Base-by-base conservation (phyloP, 2,797 vertebrate species). In the Pseudomugil gertrudae region DNA sequence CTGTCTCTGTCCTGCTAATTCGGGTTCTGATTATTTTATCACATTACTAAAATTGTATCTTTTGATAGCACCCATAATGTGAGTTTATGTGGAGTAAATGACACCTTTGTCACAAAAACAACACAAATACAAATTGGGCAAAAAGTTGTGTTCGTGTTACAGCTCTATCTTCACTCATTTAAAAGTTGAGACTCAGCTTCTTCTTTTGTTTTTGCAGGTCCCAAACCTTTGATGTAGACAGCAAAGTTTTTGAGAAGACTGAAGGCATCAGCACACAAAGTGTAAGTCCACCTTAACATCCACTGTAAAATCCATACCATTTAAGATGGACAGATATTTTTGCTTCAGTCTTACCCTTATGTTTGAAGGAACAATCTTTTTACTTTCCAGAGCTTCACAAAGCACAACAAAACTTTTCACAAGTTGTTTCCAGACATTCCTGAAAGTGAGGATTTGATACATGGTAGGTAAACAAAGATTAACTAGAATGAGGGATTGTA, bases 371-470 rank as follows among this genome's bases (percentile, higher is more conserved):
- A 30, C 0, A 6, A 11, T 21, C 3, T 27, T 38, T 21, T 45
- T 36, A 66, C 26, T 47, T 55, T 77, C 35, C 51, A 93, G 95
- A 95, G 91, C 79, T 94, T 95, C 57, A 89, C 79, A 57, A 96
- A 96, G 82, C 92, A 88, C 72, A 88, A 92, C 57, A 86, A 91
- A 62, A 90, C 94, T 86, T 97, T 96, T 90, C 94, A 93, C 88
- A 95, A 92, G 57, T 90, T 94, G 72, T 97, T 96, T 21, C 88
- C 92, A 62, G 92, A 94, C 64, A 84, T 97, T 59, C 85, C 94
- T 0, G 88, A 92, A 63, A 84, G 50, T 24, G 94, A 95, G 57
- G 88, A 83, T 21, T 88, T 96, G 75, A 84, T 95, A 54, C 95
- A 93, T 38, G 94, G 95, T 96, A 79, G 79, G 93, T 74, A 2